Evolutionary conservation across 1,140 invertebrate genomes (phyloP), one percentile per base, ranked within the genome.

Genomic region (Euura saliciscinereae): DNA sequence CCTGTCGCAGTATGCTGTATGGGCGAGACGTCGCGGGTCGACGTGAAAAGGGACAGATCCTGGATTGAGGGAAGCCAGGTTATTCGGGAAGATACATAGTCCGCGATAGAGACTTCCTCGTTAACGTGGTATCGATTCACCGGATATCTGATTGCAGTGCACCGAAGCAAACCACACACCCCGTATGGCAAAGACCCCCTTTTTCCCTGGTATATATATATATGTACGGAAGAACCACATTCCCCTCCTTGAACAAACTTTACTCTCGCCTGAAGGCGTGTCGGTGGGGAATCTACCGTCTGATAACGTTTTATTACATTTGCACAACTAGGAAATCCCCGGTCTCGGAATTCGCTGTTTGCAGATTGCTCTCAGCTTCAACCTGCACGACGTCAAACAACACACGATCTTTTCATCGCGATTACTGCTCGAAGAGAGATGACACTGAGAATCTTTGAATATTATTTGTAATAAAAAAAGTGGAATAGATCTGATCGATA

Each of bases 121-220:
- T 82, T 82, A 82, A 74, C 65, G 75, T 45, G 75, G 77, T 82
- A 82, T 82, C 78, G 80, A 82, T 79, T 77, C 76, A 72, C 51
- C 74, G 74, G 69, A 65, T 77, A 78, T 79, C 79, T 75, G 76
- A 78, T 78, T 77, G 77, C 73, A 67, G 74, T 46, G 64, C 74
- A 75, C 46, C 11, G 64, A 67, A 74, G 72, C 65, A 65, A 70
- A 66, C 66, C 11, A n/a, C 51, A 59, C 51, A 59, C 51, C 51
- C 51, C 51, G n/a, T 59, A 5, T 59, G 5, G 51, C 2, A 59
- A 59, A 59, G 4, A 2, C 51, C 51, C 51, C 11, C 46, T 51
- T 5, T 59, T n/a, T 59, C n/a, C 4, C 51, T 59, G 8, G 8
- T n/a, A 10, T n/a, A 59, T 59, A 59, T n/a, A 2, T n/a, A 10